phyloP scores from a whole-genome alignment of 2,888 invertebrate species.

The Polia nebulosa region DNA sequence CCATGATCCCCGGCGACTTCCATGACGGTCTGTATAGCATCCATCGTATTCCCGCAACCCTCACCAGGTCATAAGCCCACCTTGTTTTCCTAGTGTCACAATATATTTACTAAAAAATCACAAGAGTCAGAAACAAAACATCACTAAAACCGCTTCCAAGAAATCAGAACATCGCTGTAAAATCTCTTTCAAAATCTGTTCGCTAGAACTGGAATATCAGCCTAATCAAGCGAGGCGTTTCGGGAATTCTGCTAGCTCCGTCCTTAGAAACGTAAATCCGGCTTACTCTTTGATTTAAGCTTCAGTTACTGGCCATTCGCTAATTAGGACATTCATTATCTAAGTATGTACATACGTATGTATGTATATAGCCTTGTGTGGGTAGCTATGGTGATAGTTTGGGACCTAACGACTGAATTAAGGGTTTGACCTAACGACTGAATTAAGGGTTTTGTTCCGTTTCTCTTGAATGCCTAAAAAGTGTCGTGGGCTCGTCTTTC shows the following conservation, averaged over 20 bases:
- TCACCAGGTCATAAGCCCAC: too few relatives aligned
- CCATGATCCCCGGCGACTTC: too few relatives aligned
- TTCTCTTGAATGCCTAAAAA: too few relatives aligned
- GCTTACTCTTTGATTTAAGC: constrained; percentile 54
- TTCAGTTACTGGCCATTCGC: constrained; percentile 36
- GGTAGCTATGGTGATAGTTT: not conserved
- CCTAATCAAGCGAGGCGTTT: constrained; percentile 5
- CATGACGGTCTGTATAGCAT: too few relatives aligned
- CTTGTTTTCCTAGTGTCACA: too few relatives aligned
- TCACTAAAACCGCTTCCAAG: not conserved
- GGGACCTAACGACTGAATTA: not conserved
- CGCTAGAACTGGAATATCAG: not conserved
- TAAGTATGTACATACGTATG: not conserved
- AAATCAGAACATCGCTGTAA: not conserved
- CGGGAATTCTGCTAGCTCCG: constrained; percentile 16
- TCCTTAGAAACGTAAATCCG: constrained; percentile 48
- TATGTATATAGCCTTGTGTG: not conserved
- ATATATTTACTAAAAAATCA: too few relatives aligned
- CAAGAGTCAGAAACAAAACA: too few relatives aligned
- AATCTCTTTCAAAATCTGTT: not conserved
- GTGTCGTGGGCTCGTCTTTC: too few relatives aligned
- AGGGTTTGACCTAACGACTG: too few relatives aligned
- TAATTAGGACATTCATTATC: constrained; percentile 48
- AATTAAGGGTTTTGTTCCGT: not conserved
- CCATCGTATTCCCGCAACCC: too few relatives aligned